These are phyloP conservation scores for Ramphastos sulfuratus DNA, from an alignment of 2,113 vertebrate genomes.

Conservation along the genomic window DNA sequence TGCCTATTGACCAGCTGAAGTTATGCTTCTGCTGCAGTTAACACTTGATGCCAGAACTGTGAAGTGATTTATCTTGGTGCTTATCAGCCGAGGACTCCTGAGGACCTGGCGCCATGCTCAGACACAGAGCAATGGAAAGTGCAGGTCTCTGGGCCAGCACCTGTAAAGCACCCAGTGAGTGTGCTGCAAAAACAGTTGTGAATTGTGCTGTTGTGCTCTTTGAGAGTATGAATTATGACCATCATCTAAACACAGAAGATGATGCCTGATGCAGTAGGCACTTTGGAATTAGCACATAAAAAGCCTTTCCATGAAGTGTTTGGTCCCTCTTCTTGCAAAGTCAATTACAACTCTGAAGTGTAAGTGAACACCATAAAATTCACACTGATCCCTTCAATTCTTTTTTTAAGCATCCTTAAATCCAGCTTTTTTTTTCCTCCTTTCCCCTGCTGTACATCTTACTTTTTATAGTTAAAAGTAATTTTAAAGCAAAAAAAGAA, in stretches of 20 bases:
- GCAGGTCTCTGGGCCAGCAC: neutral
- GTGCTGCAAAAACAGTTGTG: neutral
- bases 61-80: neutral
- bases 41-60: neutral
- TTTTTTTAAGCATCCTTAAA: slow-evolving; percentile 44
- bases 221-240: neutral
- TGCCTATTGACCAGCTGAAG: neutral
- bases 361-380: neutral
- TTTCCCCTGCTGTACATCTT: slow-evolving; percentile 14
- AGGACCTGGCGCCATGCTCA: neutral
- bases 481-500: slow-evolving; percentile 72
- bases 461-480: slow-evolving; percentile 69
- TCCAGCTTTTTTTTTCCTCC: neutral
- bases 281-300: neutral
- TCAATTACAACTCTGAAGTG: neutral
- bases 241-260: neutral
- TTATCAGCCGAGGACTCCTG: neutral
- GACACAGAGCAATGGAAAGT: neutral
- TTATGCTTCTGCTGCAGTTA: neutral
- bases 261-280: neutral
- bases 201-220: neutral
- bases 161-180: neutral
- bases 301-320: neutral
- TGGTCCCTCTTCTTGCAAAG: neutral
- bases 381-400: neutral